Evolutionary conservation across 2,888 invertebrate genomes (phyloP).

Genomic region (Hesperia comma): DNA sequence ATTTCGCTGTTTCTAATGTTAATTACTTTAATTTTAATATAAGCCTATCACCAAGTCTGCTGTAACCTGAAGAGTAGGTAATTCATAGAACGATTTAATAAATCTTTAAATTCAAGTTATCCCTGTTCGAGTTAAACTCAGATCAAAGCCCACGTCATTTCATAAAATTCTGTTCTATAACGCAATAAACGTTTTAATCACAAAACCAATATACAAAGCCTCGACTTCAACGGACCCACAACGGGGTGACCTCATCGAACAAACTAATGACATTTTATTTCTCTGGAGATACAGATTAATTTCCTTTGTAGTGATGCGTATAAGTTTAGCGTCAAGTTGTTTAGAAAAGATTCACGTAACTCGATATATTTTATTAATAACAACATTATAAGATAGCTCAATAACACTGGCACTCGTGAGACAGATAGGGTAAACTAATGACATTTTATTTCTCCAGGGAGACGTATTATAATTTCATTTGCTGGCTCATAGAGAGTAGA

Average conservation of each 20-base stretch:
- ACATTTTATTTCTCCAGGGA: constrained; percentile 81
- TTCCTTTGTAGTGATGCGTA: constrained; percentile 1
- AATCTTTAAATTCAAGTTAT: too few species aligned
- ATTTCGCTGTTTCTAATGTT: too few species aligned
- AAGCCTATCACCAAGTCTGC: too few species aligned
- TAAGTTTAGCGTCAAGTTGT: constrained; percentile 7
- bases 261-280: constrained; percentile 39
- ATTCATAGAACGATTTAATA: too few species aligned
- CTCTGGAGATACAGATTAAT: constrained; percentile 21
- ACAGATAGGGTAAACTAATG: constrained; percentile 64
- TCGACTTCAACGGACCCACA: constrained; percentile 6
- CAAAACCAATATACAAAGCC: constrained; percentile 8
- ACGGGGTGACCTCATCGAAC: constrained; percentile 69
- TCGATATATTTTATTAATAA: constrained; percentile 25
- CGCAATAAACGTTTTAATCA: constrained; percentile 8
- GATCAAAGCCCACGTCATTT: neutral
- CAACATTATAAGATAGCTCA: constrained; percentile 15
- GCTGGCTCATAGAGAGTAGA: constrained; percentile 74
- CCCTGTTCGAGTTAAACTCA: neutral
- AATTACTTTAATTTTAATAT: too few species aligned
- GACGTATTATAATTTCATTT: constrained; percentile 81
- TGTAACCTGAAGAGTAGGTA: too few species aligned
- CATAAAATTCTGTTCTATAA: neutral
- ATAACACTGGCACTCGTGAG: constrained; percentile 13
- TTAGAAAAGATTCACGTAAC: constrained; percentile 25